phyloP scores from a whole-genome alignment of 2,113 vertebrate species.

The Charadrius vociferus region DNA sequence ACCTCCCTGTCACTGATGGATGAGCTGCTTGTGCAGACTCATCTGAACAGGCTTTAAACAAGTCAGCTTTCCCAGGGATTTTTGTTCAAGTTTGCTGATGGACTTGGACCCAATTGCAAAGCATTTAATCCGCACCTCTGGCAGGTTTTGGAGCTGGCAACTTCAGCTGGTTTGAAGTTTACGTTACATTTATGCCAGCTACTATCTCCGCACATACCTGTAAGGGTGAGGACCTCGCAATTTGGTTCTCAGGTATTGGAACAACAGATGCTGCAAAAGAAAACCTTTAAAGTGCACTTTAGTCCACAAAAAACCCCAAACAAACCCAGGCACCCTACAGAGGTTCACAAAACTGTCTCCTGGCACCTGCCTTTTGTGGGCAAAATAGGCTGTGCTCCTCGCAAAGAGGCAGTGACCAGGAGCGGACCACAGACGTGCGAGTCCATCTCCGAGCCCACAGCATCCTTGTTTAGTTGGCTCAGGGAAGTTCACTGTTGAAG shows the following conservation, averaged over 20 bases:
- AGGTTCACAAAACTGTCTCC: background rate
- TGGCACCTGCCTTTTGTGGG: fast-evolving
- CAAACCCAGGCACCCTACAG: background rate
- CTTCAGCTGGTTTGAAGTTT: background rate
- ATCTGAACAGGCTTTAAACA: background rate
- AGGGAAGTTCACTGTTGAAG: background rate
- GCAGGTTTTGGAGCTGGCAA: background rate
- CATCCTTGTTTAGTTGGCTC: background rate
- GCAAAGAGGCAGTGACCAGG: background rate
- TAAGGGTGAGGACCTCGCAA: background rate
- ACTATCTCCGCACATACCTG: fast-evolving
- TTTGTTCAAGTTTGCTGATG: background rate
- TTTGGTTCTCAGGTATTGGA: background rate
- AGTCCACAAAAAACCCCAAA: background rate
- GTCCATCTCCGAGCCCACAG: background rate
- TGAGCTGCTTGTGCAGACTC: background rate
- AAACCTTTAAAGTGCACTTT: background rate
- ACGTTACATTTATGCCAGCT: fast-evolving
- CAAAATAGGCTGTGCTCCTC: background rate
- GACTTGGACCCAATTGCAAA: background rate
- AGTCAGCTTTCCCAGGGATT: background rate
- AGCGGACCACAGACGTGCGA: fast-evolving
- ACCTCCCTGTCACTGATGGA: background rate
- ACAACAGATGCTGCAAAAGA: background rate
- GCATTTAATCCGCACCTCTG: background rate